Percentiles rank a stretch among this genome's conserved stretches.
phyloP scores from a whole-genome alignment of 2,113 vertebrate genomes.

The Apeltes quadracus region DNA sequence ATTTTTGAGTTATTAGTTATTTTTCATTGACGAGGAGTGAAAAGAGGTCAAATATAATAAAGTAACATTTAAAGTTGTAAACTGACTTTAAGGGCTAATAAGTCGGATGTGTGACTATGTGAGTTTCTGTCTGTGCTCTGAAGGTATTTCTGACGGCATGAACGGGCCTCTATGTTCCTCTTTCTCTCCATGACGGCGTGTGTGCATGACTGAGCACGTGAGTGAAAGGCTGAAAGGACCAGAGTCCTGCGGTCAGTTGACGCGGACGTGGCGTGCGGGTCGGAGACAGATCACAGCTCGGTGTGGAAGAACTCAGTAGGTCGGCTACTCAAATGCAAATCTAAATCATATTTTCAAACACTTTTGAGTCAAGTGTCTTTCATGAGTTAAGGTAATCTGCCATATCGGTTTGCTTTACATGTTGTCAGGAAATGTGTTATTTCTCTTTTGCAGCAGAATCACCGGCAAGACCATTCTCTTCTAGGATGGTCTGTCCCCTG shows the following conservation, averaged over 20 bases:
- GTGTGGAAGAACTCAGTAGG: slow-evolving; percentile 8
- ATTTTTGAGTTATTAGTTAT: background rate
- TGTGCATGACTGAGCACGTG: slow-evolving; percentile 51
- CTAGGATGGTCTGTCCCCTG: slow-evolving; percentile 35
- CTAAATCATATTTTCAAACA: background rate
- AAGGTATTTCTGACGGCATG: slow-evolving; percentile 34
- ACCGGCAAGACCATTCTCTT: slow-evolving; percentile 3
- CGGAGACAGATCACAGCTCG: background rate
- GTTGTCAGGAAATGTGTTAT: slow-evolving; percentile 5
- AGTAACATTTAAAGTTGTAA: background rate
- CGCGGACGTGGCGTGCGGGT: slow-evolving; percentile 23
- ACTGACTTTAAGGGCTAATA: background rate
- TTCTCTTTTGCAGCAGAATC: slow-evolving; percentile 6
- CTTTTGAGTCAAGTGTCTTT: background rate
- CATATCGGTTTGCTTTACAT: background rate
- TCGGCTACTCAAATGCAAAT: slow-evolving; percentile 5
- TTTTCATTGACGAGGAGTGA: background rate
- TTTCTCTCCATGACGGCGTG: slow-evolving; percentile 40
- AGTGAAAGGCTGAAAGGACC: slow-evolving; percentile 46
- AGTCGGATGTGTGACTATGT: slow-evolving; percentile 2
- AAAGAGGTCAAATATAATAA: background rate
- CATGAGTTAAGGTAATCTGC: background rate
- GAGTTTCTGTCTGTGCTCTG: slow-evolving; percentile 34
- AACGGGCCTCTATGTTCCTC: slow-evolving; percentile 25
- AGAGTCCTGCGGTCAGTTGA: slow-evolving; percentile 44